Percentiles rank a stretch among this genome's conserved stretches.
Conservation (phyloP, 2,113 vertebrate species). For the Thinocorus orbignyianus region DNA sequence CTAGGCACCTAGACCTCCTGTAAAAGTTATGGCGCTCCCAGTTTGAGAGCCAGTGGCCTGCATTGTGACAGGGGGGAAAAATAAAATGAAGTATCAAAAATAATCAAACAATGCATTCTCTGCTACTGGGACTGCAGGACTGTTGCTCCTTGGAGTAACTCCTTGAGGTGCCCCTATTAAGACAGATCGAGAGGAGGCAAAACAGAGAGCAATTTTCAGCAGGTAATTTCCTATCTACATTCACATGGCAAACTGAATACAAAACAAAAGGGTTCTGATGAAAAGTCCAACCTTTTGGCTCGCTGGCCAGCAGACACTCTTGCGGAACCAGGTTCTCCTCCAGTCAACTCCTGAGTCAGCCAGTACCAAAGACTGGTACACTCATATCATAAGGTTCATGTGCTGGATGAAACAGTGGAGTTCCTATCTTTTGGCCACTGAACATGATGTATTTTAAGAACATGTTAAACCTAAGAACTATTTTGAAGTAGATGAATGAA, state of each 20-base stretch:
- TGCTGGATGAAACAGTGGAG: neutral
- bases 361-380: neutral
- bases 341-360: neutral
- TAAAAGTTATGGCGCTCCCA: neutral
- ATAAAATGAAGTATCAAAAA: neutral
- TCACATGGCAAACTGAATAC: neutral
- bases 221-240: neutral
- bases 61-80: neutral
- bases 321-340: neutral
- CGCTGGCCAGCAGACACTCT: too few relatives aligned
- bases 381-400: neutral
- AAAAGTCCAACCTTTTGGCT: fast-evolving
- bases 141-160: neutral
- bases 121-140: neutral
- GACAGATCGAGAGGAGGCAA: neutral
- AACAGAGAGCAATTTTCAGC: too few relatives aligned
- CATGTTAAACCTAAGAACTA: neutral
- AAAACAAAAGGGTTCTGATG: neutral
- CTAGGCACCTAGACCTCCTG: neutral
- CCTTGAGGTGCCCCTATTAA: neutral
- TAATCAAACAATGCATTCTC: neutral
- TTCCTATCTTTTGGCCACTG: neutral
- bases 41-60: neutral
- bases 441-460: neutral
- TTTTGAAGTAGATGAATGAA: neutral